Percentiles rank a stretch among this genome's conserved stretches.
These are phyloP conservation scores for Abrostola triplasia DNA, from an alignment of 2,888 invertebrate genomes.

Conservation along the genomic window DNA sequence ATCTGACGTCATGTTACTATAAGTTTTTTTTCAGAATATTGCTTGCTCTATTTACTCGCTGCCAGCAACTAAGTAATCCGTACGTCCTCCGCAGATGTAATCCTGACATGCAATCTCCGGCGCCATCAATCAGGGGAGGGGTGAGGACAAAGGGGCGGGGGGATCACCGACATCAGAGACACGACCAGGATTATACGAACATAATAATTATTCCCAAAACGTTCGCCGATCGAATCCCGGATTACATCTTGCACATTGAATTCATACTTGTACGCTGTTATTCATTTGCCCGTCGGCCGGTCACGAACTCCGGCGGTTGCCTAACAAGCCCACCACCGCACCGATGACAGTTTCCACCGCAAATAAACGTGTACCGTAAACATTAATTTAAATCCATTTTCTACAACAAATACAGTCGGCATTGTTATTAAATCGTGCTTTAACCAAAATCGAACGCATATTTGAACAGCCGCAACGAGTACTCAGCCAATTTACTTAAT, in stretches of 20 bases:
- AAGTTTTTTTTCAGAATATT: conserved; percentile 70
- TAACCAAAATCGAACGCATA: conserved; percentile 35
- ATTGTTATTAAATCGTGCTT: conserved; percentile 34
- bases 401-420: conserved; percentile 32
- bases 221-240: conserved; percentile 58
- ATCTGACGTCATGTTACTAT: conserved; percentile 57
- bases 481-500: conserved; percentile 36
- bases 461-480: conserved; percentile 32
- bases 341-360: conserved; percentile 31
- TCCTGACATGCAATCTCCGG: conserved; percentile 87
- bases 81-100: conserved; percentile 84
- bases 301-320: conserved; percentile 49
- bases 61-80: conserved; percentile 83
- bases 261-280: conserved; percentile 48
- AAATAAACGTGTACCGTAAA: conserved; percentile 47
- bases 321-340: conserved; percentile 37
- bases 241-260: conserved; percentile 59
- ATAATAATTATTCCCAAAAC: conserved; percentile 68
- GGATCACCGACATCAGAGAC: conserved; percentile 53
- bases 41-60: conserved; percentile 74
- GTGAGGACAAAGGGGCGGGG: conserved; percentile 44
- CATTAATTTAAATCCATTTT: conserved; percentile 45
- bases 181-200: conserved; percentile 62
- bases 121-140: conserved; percentile 79
- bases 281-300: conserved; percentile 30